Evolutionary conservation across 2,113 vertebrate species (phyloP).

Genomic region (Nothobranchius kuhntae): DNA sequence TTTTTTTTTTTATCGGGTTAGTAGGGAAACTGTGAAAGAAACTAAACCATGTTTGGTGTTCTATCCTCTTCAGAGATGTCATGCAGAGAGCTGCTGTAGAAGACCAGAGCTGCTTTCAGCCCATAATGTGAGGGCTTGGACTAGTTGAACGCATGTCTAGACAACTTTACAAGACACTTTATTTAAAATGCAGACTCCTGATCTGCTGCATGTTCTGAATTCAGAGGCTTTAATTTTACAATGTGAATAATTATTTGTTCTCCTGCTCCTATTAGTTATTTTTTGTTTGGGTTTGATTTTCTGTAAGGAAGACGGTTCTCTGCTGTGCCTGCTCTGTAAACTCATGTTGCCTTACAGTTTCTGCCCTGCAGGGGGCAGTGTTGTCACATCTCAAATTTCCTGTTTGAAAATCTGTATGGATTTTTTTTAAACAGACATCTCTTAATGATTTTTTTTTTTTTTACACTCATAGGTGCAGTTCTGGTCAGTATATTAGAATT

Average conservation of each 20-base stretch:
- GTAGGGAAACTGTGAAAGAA: constrained; percentile 21
- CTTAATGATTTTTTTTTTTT: not conserved
- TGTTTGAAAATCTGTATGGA: not conserved
- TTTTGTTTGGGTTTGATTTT: constrained; percentile 2
- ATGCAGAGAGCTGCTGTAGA: constrained; percentile 23
- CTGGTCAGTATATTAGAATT: constrained; percentile 30
- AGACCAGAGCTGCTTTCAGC: constrained; percentile 25
- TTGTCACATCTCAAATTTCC: constrained; percentile 4
- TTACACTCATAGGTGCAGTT: constrained; percentile 21
- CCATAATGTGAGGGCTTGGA: not conserved
- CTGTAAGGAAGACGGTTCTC: not conserved
- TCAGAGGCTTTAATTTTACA: not conserved
- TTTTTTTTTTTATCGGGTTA: constrained; percentile 19
- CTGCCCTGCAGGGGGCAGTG: constrained; percentile 58
- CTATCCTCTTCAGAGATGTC: constrained; percentile 2
- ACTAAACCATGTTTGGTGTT: not conserved
- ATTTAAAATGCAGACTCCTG: constrained; percentile 11
- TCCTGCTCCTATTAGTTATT: not conserved
- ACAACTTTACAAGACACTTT: constrained; percentile 48
- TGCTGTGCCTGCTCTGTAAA: constrained; percentile 30
- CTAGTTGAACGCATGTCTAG: constrained; percentile 10
- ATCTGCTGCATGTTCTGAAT: not conserved
- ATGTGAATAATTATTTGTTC: not conserved
- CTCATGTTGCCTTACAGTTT: constrained; percentile 45
- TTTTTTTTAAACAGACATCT: not conserved